phyloP scores from a whole-genome alignment of 2,113 vertebrate genomes.

The Cromileptes altivelis region DNA sequence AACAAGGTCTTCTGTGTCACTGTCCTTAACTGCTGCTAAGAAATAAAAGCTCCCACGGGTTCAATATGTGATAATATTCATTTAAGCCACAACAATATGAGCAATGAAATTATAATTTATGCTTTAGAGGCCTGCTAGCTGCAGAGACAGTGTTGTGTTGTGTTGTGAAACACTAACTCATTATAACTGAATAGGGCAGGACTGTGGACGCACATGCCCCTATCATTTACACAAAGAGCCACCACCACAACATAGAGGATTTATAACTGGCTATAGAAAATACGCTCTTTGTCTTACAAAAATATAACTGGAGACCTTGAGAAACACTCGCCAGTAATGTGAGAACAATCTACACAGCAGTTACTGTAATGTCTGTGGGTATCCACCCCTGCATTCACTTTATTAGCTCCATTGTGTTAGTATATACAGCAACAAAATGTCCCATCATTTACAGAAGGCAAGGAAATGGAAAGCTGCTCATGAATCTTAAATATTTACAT shows the following conservation, averaged over 20 bases:
- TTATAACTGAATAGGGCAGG: slow-evolving; percentile 20
- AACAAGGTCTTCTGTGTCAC: slow-evolving; percentile 27
- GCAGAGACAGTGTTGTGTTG: not conserved
- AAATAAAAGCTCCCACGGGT: slow-evolving; percentile 17
- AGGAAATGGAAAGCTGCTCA: slow-evolving; percentile 20
- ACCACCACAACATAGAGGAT: slow-evolving; percentile 38
- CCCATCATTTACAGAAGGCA: not conserved
- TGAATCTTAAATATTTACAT: slow-evolving; percentile 56
- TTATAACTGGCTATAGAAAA: slow-evolving; percentile 48
- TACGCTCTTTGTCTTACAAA: slow-evolving; percentile 20
- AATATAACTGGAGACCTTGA: slow-evolving; percentile 40
- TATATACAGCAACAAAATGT: slow-evolving; percentile 17
- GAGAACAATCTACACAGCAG: slow-evolving; percentile 20
- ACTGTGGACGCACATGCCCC: slow-evolving; percentile 12
- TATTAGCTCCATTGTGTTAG: slow-evolving; percentile 26
- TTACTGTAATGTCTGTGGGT: slow-evolving; percentile 9
- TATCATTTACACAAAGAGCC: slow-evolving; percentile 37
- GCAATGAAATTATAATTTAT: slow-evolving; percentile 42
- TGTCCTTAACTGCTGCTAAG: slow-evolving; percentile 13
- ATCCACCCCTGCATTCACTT: slow-evolving; percentile 2
- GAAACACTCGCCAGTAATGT: slow-evolving; percentile 35
- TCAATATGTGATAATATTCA: slow-evolving; percentile 29
- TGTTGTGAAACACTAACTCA: slow-evolving; percentile 31
- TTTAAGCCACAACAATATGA: slow-evolving; percentile 48
- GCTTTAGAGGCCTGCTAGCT: slow-evolving; percentile 8